Conservation (phyloP, 2,797 vertebrate genomes). For the Anguilla marmorata region DNA sequence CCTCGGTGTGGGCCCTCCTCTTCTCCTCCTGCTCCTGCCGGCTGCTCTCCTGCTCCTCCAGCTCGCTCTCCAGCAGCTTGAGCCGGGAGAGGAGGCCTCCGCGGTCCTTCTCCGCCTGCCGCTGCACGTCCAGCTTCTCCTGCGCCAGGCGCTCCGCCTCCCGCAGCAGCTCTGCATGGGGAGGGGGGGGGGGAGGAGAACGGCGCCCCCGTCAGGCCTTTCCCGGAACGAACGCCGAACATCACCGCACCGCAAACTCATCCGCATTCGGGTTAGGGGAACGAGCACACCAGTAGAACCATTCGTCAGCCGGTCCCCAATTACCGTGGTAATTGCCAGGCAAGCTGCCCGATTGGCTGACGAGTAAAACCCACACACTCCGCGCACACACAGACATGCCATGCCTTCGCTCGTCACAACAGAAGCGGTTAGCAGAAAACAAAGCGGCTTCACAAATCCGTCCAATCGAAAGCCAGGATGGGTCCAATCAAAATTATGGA, state of each 20-base stretch:
- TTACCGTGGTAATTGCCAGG: not conserved
- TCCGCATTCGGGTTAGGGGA: not conserved
- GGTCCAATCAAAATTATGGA: not conserved
- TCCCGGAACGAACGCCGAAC: not conserved
- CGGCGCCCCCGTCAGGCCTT: not conserved
- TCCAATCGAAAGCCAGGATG: constrained; percentile 39
- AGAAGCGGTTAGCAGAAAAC: not conserved
- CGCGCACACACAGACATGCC: not conserved
- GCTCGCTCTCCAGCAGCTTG: constrained; percentile 79
- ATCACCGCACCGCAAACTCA: not conserved
- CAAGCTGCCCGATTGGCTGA: not conserved
- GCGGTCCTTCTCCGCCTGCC: constrained; percentile 88
- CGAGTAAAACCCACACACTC: not conserved
- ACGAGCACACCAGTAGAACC: not conserved
- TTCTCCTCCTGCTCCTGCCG: constrained; percentile 73
- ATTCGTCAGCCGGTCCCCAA: not conserved
- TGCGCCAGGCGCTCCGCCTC: constrained; percentile 81
- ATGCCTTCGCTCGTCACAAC: not conserved
- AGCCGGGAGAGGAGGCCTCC: constrained; percentile 77
- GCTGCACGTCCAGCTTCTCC: constrained; percentile 83
- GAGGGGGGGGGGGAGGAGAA: not conserved
- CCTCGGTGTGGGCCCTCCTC: constrained; percentile 73
- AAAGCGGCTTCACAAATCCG: not conserved
- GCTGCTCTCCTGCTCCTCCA: constrained; percentile 85
- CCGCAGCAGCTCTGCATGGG: constrained; percentile 74